A percentile compares a stretch with the other conserved stretches of the same genome.
Conservation (phyloP, 2,113 vertebrate genomes). For the Indicator maculatus region DNA sequence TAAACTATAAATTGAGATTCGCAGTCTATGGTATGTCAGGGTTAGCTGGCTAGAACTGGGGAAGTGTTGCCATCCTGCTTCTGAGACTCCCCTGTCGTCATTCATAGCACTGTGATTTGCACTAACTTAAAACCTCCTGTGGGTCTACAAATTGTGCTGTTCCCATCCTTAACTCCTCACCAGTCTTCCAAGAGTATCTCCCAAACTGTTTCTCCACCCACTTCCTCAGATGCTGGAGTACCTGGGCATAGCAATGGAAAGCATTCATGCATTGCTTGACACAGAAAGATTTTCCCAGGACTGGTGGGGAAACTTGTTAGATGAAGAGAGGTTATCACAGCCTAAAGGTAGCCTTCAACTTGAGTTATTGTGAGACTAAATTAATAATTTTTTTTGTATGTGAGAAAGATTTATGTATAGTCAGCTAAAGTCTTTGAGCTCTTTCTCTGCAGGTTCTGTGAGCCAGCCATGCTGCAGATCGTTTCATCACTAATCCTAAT, state of each 20-base stretch:
- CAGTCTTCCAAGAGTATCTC: neutral
- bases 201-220: neutral
- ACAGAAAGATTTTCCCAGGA: neutral
- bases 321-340: neutral
- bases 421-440: neutral
- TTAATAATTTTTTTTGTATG: neutral
- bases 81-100: neutral
- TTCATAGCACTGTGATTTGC: neutral
- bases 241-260: neutral
- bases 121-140: neutral
- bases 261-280: neutral
- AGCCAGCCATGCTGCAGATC: neutral
- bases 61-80: neutral
- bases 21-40: neutral
- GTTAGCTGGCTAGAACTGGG: neutral
- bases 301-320: neutral
- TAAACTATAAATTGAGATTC: neutral
- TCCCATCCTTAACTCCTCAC: neutral
- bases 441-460: neutral
- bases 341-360: neutral
- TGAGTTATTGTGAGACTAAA: neutral
- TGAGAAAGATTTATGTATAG: neutral
- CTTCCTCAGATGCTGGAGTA: neutral
- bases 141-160: neutral
- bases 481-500: neutral